A percentile compares a stretch with the other conserved stretches of the same genome.
These are phyloP conservation scores for Molorchus minor DNA, from an alignment of 2,888 invertebrate genomes.

Conservation along the genomic window DNA sequence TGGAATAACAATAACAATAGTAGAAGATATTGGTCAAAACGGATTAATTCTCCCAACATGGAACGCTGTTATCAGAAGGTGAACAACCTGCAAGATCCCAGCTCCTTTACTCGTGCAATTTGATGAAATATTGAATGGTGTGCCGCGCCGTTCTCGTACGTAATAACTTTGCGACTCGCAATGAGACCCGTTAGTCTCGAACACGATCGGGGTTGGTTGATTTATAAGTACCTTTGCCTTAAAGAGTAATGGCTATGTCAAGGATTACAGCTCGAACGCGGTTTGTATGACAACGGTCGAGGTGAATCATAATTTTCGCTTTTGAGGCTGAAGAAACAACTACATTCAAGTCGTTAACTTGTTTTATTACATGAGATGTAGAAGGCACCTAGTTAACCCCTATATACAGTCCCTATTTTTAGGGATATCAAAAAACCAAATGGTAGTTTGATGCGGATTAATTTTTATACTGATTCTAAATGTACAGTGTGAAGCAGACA, in stretches of 20 bases:
- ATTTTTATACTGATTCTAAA: too few species aligned
- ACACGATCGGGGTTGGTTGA: constrained; percentile 41
- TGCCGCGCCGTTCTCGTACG: constrained; percentile 30
- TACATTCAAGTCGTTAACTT: too few species aligned
- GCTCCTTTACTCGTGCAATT: constrained; percentile 38
- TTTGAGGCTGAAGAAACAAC: too few species aligned
- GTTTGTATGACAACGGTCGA: constrained; percentile 8
- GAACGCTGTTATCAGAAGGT: constrained; percentile 34
- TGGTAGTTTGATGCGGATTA: too few species aligned
- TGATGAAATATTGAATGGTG: constrained; percentile 44
- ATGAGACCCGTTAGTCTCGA: constrained; percentile 37
- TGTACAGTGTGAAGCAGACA: too few species aligned
- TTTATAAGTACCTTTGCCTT: constrained; percentile 43
- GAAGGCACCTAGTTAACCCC: too few species aligned
- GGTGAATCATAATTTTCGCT: constrained; percentile 29
- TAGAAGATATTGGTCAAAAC: constrained; percentile 26
- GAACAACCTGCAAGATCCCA: constrained; percentile 37
- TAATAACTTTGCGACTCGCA: constrained; percentile 25
- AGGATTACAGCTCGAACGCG: constrained; percentile 28
- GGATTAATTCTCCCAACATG: constrained; percentile 33
- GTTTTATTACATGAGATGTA: too few species aligned
- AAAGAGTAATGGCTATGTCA: constrained; percentile 32
- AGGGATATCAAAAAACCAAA: too few species aligned
- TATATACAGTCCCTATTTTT: too few species aligned
- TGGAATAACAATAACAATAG: too few species aligned